Evolutionary conservation across 2,888 invertebrate species (phyloP).

Genomic region (Spicauda simplicius): DNA sequence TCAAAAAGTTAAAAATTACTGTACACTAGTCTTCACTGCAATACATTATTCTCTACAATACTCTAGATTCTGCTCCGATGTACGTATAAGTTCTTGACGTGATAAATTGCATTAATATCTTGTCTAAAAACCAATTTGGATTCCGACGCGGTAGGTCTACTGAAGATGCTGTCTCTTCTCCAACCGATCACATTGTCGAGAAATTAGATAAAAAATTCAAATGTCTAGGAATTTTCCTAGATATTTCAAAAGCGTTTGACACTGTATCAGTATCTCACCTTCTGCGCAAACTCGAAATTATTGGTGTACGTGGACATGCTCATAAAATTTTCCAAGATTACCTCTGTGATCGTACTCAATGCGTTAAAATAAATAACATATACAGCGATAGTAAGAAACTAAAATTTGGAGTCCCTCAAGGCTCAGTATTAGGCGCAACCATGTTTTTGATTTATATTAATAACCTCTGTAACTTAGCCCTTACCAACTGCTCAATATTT

Average conservation of each 20-base stretch:
- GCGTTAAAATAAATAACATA: conserved; percentile 10
- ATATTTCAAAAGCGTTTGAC: conserved; percentile 33
- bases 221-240: conserved; percentile 32
- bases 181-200: conserved; percentile 16
- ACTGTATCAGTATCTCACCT: too few species aligned
- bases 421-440: conserved; percentile 9
- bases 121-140: conserved; percentile 29
- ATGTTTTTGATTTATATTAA: conserved; percentile 14
- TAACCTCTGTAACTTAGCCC: conserved; percentile 3
- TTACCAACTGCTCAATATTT: background rate
- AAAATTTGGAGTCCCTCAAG: conserved; percentile 16
- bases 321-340: conserved; percentile 4
- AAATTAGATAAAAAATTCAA: conserved; percentile 31
- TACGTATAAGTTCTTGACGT: too few species aligned
- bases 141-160: conserved; percentile 26
- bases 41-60: too few species aligned
- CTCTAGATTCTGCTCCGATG: too few species aligned
- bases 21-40: too few species aligned
- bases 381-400: conserved; percentile 4
- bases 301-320: conserved; percentile 6
- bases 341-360: conserved; percentile 5
- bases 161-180: conserved; percentile 27
- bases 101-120: too few species aligned
- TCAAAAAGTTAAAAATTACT: too few species aligned
- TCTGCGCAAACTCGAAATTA: background rate